A percentile compares a stretch with the other conserved stretches of the same genome.
Evolutionary conservation across 2,888 invertebrate species (phyloP).

Genomic region (Nezara viridula): DNA sequence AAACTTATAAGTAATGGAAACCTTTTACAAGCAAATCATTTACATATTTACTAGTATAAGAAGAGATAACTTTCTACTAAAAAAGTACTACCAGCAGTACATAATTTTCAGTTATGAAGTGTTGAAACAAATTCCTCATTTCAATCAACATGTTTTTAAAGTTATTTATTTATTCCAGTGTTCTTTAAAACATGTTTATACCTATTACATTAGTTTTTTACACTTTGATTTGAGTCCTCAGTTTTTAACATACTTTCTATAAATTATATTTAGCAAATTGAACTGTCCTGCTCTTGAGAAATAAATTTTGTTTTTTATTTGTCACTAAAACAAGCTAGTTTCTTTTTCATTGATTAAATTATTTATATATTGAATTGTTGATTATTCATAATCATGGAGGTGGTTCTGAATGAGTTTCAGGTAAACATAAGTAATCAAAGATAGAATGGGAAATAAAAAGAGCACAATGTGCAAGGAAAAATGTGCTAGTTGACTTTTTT

Average conservation of each 20-base stretch:
- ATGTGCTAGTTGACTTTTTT: no score
- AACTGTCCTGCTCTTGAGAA: neutral
- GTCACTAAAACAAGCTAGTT: neutral
- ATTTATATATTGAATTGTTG: neutral
- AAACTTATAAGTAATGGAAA: no score
- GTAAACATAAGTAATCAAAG: no score
- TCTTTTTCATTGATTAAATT: neutral
- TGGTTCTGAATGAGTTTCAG: neutral
- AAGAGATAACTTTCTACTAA: no score
- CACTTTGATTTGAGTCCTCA: no score
- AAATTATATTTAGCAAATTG: neutral
- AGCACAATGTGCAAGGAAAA: no score
- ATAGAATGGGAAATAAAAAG: no score
- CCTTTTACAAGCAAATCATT: no score
- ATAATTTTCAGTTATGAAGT: neutral
- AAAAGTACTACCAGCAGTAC: neutral
- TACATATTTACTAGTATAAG: no score
- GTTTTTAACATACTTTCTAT: neutral
- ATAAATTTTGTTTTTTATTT: neutral
- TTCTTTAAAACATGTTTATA: no score
- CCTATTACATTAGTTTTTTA: no score
- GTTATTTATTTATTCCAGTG: no score
- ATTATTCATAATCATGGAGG: neutral
- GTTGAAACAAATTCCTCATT: neutral
- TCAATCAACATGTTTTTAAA: neutral